Base-by-base conservation (phyloP, 2,888 invertebrate genomes). In the Sesamia inferens region DNA sequence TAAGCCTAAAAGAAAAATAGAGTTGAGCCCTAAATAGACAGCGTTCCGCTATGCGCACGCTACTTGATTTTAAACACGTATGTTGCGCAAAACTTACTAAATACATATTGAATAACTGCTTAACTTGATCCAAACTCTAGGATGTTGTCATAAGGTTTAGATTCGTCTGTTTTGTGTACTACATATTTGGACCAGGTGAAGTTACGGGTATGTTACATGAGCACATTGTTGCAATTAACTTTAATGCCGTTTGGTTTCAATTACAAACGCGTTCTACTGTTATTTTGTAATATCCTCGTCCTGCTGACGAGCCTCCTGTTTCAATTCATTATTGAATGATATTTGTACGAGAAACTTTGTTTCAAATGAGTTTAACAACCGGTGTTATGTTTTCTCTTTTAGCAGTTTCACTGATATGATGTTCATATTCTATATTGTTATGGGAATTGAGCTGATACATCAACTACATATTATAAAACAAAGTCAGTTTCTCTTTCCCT, bases 281-380 rank as follows among this genome's bases (percentile, higher is more conserved):
- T 85, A 85, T 92, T 90, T 91, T 86, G 92, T 91, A 93, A 93
- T 89, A 91, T 92, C 92, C 92, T 90, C 85, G 78, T 81, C 74
- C 69, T 76, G 69, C 57, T 64, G 82, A 5, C 81, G 82, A 82
- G 81, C 81, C 81, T 81, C 78, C 74, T 78, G 74, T 61, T 66
- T 69, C 14, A 69, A 31, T 71, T 66, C 44, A 39, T 68, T 68
- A 74, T 66, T 73, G 65, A 65, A 57, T 64, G 68, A 70, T 68
- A 54, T 48, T 74, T 31, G 57, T 65, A 66, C 59, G 71, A 71
- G 71, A 74, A 74, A 70, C 68, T 39, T 65, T 59, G 19, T 59
- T 67, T 47, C 14, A 16, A 68, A 47, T 55, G 55, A 59, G 73
- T 59, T 76, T n/a, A 64, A 24, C n/a, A 69, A 62, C 59, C 42